Percentiles rank a stretch among this genome's conserved stretches.
phyloP scores from a whole-genome alignment of 2,113 vertebrate species.

The Onychostoma macrolepis region DNA sequence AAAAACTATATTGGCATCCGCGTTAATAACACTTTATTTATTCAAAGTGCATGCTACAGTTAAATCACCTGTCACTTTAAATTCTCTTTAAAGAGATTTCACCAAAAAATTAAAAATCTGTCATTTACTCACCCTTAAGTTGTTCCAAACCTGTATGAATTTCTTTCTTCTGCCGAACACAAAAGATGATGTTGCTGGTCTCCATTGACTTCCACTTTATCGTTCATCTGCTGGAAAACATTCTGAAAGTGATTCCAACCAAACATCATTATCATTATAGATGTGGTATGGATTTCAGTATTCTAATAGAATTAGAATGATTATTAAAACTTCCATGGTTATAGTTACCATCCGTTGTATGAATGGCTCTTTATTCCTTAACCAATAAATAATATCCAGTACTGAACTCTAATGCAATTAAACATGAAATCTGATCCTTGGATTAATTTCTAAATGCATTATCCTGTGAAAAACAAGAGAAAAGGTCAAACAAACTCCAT shows the following conservation, averaged over 20 bases:
- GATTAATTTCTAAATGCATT: neutral
- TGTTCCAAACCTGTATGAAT: too few species aligned
- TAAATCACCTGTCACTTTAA: too few species aligned
- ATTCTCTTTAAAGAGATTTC: too few species aligned
- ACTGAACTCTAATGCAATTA: neutral
- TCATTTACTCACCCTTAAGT: too few species aligned
- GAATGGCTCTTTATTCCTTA: neutral
- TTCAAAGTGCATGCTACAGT: too few species aligned
- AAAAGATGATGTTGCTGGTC: too few species aligned
- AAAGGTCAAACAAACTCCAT: conserved; percentile 26
- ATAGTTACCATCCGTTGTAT: neutral
- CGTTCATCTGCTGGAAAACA: neutral
- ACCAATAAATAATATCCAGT: neutral
- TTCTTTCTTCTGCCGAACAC: too few species aligned
- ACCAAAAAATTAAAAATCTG: too few species aligned
- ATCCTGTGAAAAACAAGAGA: neutral
- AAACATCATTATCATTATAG: neutral
- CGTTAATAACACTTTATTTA: too few species aligned
- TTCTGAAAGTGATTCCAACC: neutral
- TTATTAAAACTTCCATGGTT: neutral
- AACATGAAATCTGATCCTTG: conserved; percentile 3
- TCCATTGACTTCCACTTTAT: neutral
- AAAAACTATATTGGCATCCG: too few species aligned
- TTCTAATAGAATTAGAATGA: neutral
- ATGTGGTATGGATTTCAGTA: neutral